Evolutionary conservation across 2,797 vertebrate species (phyloP), one percentile per base, ranked within the genome.

Genomic region (Enteromius afrohamiltoni): DNA sequence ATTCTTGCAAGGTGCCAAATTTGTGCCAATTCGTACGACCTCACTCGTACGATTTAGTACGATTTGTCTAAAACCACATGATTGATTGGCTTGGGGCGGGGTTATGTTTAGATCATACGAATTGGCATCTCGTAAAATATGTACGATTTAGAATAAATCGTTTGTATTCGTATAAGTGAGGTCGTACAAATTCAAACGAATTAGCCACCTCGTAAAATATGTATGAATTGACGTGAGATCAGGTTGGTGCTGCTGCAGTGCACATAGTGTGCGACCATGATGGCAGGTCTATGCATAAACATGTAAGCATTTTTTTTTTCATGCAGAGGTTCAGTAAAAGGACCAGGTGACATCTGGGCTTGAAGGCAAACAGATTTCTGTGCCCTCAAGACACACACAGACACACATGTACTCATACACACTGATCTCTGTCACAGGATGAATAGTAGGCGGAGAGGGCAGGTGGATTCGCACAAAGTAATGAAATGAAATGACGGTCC

Each of bases 401-500:
- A 76, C 62, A 45, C n/a, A 45, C 55, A 60, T 29, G 23, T 37
- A 85, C 49, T 74, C 68, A 83, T 80, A 82, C 53, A 82, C 34
- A 3, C 64, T 73, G 83, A 83, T 64, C 76, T 83, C 64, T 34
- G 71, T 77, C 45, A 26, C 71, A 17, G 62, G 34, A 81, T 77
- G 78, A 86, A 84, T 73, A 79, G 81, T 68, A 58, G 83, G 78
- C 47, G 45, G 40, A 74, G 82, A 74, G 78, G 81, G 60, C 78
- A 70, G 81, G 82, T 87, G 84, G 64, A 86, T 83, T 80, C 75
- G 42, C 78, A 83, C 90, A 90, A 92, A 91, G 92, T 93, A 94
- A 94, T 94, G 93, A 91, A 94, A 95, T 93, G 92, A 95, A 94
- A 93, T 92, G 93, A 93, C 91, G 92, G 91, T 90, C 93, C 91